Base-by-base conservation (phyloP, 2,888 invertebrate genomes). In the Noctua janthina region DNA sequence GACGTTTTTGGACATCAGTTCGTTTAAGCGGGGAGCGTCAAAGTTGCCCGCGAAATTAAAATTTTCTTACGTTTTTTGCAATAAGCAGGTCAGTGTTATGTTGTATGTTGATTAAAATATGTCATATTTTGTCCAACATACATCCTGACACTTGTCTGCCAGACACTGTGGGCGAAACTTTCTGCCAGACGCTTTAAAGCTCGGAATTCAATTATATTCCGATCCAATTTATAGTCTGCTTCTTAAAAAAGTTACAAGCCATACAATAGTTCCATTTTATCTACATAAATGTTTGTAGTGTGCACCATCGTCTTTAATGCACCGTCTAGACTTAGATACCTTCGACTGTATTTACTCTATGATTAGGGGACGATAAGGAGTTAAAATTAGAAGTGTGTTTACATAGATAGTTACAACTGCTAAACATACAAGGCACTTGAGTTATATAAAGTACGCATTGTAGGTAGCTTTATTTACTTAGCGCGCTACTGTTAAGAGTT, bases 331-430 rank as follows among this genome's bases (percentile, higher is more conserved):
- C 82, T 46, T 13, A 5, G 49, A n/a, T 69, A 43, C 43, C 72
- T 74, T 71, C 20, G 15, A 59, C 82, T 23, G 23, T 86, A 73
- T 87, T 70, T 83, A 49, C 73, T 49, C 69, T 35, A 70, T 83
- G 83, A 82, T 83, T 73, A 54, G 49, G 15, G 54, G 49, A 11
- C 46, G 87, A 87, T 83, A 87, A 76, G 59, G 20, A 66, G 29
- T 73, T 87, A 66, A 83, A 66, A 74, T 76, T 74, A 87, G 76
- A 87, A 76, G 62, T 23, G 70, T 81, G 69, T 83, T 73, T 66
- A 71, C 75, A 51, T 70, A 70, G 43, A 59, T 35, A 29, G 69
- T 76, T 59, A 72, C 29, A 76, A 83, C 69, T 73, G 20, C 62
- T 83, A 76, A 62, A 46, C 59, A 73, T 39, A 72, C 46, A 64